A percentile compares a stretch with the other conserved stretches of the same genome.
Conservation (phyloP, 2,888 invertebrate species). For the Coecobrya sp. region DNA sequence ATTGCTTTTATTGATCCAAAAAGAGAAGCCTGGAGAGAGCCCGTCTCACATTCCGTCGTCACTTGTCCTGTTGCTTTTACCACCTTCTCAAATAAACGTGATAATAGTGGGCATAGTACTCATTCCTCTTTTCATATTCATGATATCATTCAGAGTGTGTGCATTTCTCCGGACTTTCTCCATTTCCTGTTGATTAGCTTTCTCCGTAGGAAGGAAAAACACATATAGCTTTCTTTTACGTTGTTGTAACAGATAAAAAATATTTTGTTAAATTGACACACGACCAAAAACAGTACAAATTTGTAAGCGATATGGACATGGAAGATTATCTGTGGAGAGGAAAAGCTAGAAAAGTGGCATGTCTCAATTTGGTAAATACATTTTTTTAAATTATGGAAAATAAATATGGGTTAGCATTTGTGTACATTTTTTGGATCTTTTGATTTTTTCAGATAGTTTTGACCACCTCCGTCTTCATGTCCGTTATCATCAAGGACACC, state of each 20-base stretch:
- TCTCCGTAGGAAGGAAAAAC: no score
- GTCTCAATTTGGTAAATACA: neutral
- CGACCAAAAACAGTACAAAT: neutral
- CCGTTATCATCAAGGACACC: conserved; percentile 7
- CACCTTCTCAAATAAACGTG: no score
- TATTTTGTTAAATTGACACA: neutral
- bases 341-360: neutral
- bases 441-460: neutral
- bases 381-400: neutral
- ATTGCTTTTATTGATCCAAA: conserved; percentile 13
- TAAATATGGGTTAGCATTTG: neutral
- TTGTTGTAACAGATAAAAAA: neutral
- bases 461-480: neutral
- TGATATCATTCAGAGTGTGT: no score
- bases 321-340: neutral
- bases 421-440: neutral
- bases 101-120: no score
- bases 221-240: no score
- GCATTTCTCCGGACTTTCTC: neutral
- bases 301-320: neutral
- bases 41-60: neutral
- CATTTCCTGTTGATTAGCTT: no score
- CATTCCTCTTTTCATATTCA: no score
- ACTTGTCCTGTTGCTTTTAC: neutral
- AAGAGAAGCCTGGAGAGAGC: neutral